These are phyloP conservation scores for Bovichtus variegatus DNA, from an alignment of 2,797 vertebrate genomes.

Conservation along the genomic window DNA sequence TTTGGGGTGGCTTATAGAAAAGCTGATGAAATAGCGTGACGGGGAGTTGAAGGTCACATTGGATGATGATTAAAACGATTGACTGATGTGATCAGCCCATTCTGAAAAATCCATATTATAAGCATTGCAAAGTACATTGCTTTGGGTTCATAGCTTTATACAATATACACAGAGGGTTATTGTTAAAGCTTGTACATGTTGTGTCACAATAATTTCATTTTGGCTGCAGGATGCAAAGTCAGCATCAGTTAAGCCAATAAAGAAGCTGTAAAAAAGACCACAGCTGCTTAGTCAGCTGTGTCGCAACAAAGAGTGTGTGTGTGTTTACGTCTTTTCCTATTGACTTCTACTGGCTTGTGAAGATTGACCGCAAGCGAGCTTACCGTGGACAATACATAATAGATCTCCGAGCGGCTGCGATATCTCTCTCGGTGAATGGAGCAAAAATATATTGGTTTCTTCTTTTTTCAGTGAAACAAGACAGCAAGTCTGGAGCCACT, in stretches of 20 bases:
- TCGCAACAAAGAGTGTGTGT: constrained; percentile 22
- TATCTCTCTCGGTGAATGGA: constrained; percentile 23
- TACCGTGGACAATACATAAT: constrained; percentile 31
- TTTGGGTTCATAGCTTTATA: background rate
- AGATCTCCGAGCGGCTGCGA: constrained; percentile 25
- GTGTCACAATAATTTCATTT: constrained; percentile 50
- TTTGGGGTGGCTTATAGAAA: constrained; percentile 3
- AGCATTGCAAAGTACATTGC: background rate
- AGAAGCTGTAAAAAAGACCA: constrained; percentile 34
- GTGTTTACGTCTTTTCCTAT: constrained; percentile 32
- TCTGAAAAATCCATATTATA: constrained; percentile 11
- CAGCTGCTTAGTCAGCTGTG: constrained; percentile 49
- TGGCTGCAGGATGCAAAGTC: constrained; percentile 48
- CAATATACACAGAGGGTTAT: constrained; percentile 3
- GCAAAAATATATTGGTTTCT: background rate
- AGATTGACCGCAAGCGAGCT: constrained; percentile 46
- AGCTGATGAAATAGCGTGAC: constrained; percentile 2
- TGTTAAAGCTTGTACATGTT: constrained; percentile 30
- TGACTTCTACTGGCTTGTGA: constrained; percentile 38
- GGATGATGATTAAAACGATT: constrained; percentile 38
- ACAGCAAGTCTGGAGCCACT: background rate
- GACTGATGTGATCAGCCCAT: constrained; percentile 17
- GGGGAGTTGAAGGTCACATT: constrained; percentile 37
- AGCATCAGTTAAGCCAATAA: constrained; percentile 48
- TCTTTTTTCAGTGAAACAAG: constrained; percentile 13